Base-by-base conservation (phyloP, 2,113 vertebrate genomes). In the Rhinolophus sinicus region DNA sequence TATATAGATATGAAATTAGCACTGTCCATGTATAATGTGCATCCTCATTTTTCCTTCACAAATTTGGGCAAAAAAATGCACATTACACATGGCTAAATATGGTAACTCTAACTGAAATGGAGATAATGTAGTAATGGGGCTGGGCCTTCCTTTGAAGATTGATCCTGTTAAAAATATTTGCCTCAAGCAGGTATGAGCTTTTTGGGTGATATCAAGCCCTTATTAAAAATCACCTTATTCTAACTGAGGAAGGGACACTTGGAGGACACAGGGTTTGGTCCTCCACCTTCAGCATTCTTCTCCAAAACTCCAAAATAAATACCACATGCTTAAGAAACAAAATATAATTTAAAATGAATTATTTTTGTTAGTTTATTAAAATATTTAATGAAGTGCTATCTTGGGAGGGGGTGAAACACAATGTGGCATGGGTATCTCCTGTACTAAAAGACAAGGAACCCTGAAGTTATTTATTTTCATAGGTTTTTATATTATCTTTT, bases 221-320 rank as follows among this genome's bases (percentile, higher is more conserved):
- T 70, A 28, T 40, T 52, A 70, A 90, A 44, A 60, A 44, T 65
- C 3, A 60, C 18, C 18, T 38, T 67, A 86, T 47, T 76, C 2
- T 94, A 62, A 5, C 12, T 44, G 4, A 54, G 26, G 4, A 82
- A 90, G 47, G 85, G 2, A 33, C 0, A 30, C 0, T 21, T 77
- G 18, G 11, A 35, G 9, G 24, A 19, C 8, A 24, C 1, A 64
- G 6, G 21, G 6, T 38, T 44, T 65, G 3, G 7, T 19, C 8
- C 5, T 5, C 22, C 2, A 19, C 15, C 2, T 84, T 90, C 15
- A 78, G 1, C 21, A 30, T 67, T 5, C 5, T 72, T 38, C 50
- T 84, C 26, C 19, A 52, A 40, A 81, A 24, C 16, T 77, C 24
- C 33, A 54, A 97, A 88, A 85, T 33, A 28, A 73, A 90, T 50